Percentiles rank a stretch among this genome's conserved stretches.
These are phyloP conservation scores for Hypsopygia costalis DNA, from an alignment of 2,888 invertebrate genomes.

Conservation along the genomic window DNA sequence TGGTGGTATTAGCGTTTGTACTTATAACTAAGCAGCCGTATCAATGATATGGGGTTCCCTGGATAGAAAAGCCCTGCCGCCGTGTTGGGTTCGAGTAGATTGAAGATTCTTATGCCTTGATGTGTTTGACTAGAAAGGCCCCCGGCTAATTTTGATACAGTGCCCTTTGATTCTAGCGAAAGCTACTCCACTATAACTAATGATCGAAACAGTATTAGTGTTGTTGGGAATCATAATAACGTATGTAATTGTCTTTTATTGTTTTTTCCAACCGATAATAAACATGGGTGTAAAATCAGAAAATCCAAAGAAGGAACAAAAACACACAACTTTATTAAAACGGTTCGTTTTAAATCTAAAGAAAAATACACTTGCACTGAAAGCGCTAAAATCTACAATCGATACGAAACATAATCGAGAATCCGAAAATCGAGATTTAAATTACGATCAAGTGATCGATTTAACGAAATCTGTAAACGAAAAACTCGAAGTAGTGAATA, in stretches of 20 bases:
- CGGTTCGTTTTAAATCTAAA: constrained; percentile 53
- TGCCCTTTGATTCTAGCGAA: no score
- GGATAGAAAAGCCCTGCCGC: no score
- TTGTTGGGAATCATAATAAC: neutral
- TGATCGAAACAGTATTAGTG: neutral
- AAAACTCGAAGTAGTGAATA: constrained; percentile 66
- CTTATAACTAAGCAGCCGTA: no score
- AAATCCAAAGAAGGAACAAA: constrained; percentile 30
- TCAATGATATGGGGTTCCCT: no score
- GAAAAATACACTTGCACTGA: constrained; percentile 61
- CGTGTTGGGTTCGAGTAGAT: no score
- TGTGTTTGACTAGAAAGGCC: no score
- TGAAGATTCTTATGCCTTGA: no score
- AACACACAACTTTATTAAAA: constrained; percentile 45
- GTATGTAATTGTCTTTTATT: neutral
- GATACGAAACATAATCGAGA: constrained; percentile 39
- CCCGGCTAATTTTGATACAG: no score
- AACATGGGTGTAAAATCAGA: constrained; percentile 41
- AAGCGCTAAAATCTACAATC: constrained; percentile 50
- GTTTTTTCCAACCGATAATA: constrained; percentile 1
- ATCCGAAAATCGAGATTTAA: constrained; percentile 21
- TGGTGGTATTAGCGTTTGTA: no score
- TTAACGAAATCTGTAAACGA: constrained; percentile 60
- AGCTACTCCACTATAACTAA: neutral
- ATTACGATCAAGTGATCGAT: constrained; percentile 52